These are phyloP conservation scores for Protobothrops mucrosquamatus DNA, from an alignment of 2,113 vertebrate species.

Conservation along the genomic window DNA sequence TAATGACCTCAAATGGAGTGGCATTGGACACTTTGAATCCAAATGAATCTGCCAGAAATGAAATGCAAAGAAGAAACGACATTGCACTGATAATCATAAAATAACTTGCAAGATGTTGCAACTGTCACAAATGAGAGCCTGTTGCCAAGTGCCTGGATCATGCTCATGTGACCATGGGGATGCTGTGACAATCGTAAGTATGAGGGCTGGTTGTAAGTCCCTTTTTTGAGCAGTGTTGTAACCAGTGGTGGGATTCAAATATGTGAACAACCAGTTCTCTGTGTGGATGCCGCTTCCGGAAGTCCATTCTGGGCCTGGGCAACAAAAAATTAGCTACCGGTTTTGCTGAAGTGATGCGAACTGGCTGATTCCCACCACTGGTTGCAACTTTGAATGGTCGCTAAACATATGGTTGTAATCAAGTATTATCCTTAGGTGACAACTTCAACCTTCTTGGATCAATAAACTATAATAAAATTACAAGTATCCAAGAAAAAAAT, in stretches of 20 bases:
- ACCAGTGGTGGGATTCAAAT: no score
- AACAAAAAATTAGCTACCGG: no score
- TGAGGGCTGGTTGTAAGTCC: not conserved
- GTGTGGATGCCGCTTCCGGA: no score
- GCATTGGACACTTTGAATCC: not conserved
- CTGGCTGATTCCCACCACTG: no score
- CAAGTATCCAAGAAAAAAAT: not conserved
- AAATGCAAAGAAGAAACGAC: not conserved
- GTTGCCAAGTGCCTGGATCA: not conserved
- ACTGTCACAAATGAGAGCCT: not conserved
- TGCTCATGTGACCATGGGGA: not conserved
- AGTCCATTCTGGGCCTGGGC: no score
- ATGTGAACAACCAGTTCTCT: no score
- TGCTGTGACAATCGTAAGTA: not conserved
- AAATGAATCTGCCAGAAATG: not conserved
- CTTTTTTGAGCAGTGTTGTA: not conserved
- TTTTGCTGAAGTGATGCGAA: no score
- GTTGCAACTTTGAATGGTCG: not conserved
- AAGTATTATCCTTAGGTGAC: not conserved
- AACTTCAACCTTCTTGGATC: not conserved
- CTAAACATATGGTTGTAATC: not conserved
- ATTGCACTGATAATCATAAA: not conserved
- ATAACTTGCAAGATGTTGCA: not conserved
- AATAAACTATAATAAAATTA: not conserved
- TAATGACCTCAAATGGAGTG: not conserved